Percentiles rank a stretch among this genome's conserved stretches.
phyloP scores from a whole-genome alignment of 2,797 vertebrate species.

The Sardinella longiceps region DNA sequence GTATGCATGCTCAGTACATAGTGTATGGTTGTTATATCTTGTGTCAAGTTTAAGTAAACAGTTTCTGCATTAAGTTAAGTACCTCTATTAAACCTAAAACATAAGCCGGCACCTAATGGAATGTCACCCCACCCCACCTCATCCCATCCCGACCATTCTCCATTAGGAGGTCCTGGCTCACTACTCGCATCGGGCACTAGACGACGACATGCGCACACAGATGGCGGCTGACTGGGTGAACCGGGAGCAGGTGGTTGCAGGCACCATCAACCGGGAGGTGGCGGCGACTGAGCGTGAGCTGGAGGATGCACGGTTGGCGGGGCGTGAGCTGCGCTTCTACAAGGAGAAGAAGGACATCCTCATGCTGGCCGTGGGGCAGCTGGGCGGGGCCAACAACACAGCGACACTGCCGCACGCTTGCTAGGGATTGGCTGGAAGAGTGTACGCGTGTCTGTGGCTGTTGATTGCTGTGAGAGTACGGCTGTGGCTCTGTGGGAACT shows the following conservation, averaged over 20 bases:
- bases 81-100: not conserved
- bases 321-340: conserved; percentile 94
- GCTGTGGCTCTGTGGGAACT: not conserved
- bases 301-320: conserved; percentile 92
- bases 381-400: conserved; percentile 78
- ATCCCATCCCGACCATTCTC: no score
- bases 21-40: not conserved
- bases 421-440: conserved; percentile 45
- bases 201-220: conserved; percentile 95
- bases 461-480: not conserved
- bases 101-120: not conserved
- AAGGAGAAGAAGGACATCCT: conserved; percentile 88
- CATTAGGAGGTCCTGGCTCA: conserved; percentile 94
- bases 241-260: conserved; percentile 85
- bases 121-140: not conserved
- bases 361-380: conserved; percentile 82
- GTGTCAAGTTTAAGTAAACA: not conserved
- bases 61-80: not conserved
- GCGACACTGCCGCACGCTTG: conserved; percentile 80
- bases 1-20: not conserved
- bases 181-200: conserved; percentile 95
- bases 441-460: not conserved
- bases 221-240: conserved; percentile 98
- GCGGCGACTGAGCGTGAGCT: conserved; percentile 88
- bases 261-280: conserved; percentile 86